phyloP scores from a whole-genome alignment of 2,888 invertebrate species.

The Dorcus parallelipipedus region DNA sequence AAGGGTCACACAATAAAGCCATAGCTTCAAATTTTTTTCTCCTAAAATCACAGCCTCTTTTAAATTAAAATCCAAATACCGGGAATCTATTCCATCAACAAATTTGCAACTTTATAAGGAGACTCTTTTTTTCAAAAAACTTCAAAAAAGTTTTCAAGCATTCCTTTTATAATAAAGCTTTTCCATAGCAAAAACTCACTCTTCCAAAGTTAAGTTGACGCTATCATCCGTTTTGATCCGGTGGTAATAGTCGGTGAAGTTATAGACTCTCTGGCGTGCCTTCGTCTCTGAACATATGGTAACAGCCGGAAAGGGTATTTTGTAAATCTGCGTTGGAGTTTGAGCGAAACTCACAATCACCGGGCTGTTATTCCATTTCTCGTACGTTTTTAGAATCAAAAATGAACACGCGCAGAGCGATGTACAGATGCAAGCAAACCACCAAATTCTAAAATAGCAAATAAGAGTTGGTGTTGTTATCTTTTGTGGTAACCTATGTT shows the following conservation, averaged over 20 bases:
- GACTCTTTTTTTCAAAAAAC: too few species aligned
- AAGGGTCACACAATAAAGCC: too few species aligned
- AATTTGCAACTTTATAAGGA: too few species aligned
- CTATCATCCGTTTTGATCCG: conserved; percentile 16
- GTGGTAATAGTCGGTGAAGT: conserved; percentile 60
- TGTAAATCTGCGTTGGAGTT: conserved; percentile 67
- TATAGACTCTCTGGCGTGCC: conserved; percentile 59
- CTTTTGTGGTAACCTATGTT: too few species aligned
- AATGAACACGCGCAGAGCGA: conserved; percentile 61
- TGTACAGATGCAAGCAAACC: conserved; percentile 60
- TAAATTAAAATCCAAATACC: too few species aligned
- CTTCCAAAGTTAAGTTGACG: conserved; percentile 51
- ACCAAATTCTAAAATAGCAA: conserved; percentile 54
- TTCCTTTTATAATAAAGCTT: too few species aligned
- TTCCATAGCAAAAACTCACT: conserved; percentile 48
- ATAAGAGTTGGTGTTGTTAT: too few species aligned
- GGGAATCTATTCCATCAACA: too few species aligned
- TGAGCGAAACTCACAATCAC: conserved; percentile 75
- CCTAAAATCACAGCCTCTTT: too few species aligned
- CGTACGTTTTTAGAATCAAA: conserved; percentile 63
- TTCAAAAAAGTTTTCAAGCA: too few species aligned
- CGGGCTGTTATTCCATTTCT: conserved; percentile 70
- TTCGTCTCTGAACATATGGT: conserved; percentile 56
- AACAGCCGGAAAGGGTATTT: conserved; percentile 52
- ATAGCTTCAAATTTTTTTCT: too few species aligned